phyloP scores from a whole-genome alignment of 2,888 invertebrate genomes.

The Leucophenga montana region DNA sequence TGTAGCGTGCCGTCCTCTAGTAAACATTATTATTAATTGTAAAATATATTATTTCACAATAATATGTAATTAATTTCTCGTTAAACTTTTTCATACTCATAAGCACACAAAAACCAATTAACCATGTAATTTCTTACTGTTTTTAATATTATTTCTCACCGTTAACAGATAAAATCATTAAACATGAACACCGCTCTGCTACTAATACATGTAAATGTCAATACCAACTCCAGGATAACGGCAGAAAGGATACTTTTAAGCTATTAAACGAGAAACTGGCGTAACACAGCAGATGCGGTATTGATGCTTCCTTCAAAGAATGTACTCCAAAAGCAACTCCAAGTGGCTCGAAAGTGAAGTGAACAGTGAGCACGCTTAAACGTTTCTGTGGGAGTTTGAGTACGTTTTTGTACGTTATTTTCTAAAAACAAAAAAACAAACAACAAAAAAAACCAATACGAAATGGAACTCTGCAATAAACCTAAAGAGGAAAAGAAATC shows the following conservation, averaged over 20 bases:
- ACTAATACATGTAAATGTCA: slow-evolving; percentile 33
- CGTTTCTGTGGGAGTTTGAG: background rate
- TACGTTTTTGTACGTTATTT: slow-evolving; percentile 19
- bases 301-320: slow-evolving; percentile 54
- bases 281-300: background rate
- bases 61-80: too few relatives aligned
- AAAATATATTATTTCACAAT: too few relatives aligned
- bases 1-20: too few relatives aligned
- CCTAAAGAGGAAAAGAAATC: background rate
- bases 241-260: background rate
- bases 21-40: too few relatives aligned
- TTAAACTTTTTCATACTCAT: too few relatives aligned
- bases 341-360: background rate
- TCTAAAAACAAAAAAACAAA: slow-evolving; percentile 23
- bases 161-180: slow-evolving; percentile 32
- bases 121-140: background rate
- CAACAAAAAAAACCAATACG: slow-evolving; percentile 3
- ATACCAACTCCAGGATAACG: slow-evolving; percentile 15
- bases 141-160: background rate
- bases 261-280: background rate
- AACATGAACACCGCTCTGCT: slow-evolving; percentile 45
- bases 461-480: slow-evolving; percentile 20
- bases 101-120: too few relatives aligned
- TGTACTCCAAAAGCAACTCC: background rate
- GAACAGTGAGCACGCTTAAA: background rate